Conservation (phyloP, 2,797 vertebrate genomes). For the Eospalax fontanierii region DNA sequence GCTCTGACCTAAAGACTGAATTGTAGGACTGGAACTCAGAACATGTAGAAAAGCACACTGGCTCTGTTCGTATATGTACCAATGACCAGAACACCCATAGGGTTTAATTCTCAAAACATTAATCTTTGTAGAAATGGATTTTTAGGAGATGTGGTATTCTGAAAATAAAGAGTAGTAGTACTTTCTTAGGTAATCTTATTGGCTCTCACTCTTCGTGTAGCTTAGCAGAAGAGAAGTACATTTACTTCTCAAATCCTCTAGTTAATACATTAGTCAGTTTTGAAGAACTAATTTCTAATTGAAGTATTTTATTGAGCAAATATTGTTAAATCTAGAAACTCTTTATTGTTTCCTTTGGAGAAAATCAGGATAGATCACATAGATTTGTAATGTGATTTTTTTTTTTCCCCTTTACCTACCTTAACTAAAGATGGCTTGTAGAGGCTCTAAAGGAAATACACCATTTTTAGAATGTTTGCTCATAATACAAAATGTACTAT, state of each 20-base stretch:
- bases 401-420: conserved; percentile 67
- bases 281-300: conserved; percentile 56
- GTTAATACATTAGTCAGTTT: conserved; percentile 12
- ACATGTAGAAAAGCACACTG: conserved; percentile 8
- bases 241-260: conserved; percentile 52
- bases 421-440: conserved; percentile 36
- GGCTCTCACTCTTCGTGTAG: neutral
- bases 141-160: conserved; percentile 23
- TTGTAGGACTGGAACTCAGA: conserved; percentile 52
- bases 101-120: conserved; percentile 34
- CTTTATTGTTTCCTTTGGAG: conserved; percentile 73
- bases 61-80: neutral
- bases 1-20: conserved; percentile 8
- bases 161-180: conserved; percentile 41
- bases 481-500: conserved; percentile 3
- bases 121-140: conserved; percentile 23
- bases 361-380: conserved; percentile 70
- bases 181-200: conserved; percentile 44
- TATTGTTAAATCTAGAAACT: conserved; percentile 69
- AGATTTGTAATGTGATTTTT: conserved; percentile 72
- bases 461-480: conserved; percentile 29
- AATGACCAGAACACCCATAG: neutral
- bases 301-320: conserved; percentile 67
- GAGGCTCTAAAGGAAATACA: conserved; percentile 52
- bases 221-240: conserved; percentile 22